Conservation (phyloP, 2,888 invertebrate species). For the Germaria angustata region DNA sequence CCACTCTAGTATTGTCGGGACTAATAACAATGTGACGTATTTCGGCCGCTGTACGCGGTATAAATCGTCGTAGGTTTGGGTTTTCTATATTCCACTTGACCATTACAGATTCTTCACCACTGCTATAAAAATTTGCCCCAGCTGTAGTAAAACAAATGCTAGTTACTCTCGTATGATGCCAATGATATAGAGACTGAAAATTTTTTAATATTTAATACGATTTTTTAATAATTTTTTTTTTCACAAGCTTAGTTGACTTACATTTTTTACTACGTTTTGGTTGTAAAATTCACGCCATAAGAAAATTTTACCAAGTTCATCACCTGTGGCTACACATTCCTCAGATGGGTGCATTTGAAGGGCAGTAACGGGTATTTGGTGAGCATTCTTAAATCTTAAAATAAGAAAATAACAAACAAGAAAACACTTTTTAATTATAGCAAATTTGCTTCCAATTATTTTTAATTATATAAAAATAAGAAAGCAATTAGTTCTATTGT, state of each 20-base stretch:
- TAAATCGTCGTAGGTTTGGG: conserved; percentile 81
- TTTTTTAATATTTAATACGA: not conserved
- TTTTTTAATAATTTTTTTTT: not conserved
- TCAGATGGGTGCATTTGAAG: conserved; percentile 85
- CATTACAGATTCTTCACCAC: conserved; percentile 88
- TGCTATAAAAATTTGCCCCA: conserved; percentile 87
- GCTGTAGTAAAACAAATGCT: conserved; percentile 84
- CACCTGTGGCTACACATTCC: conserved; percentile 85
- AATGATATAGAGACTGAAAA: conserved; percentile 83
- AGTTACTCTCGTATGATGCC: conserved; percentile 87
- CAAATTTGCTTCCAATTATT: too few species aligned
- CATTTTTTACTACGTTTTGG: conserved; percentile 60
- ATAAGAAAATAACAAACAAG: not conserved
- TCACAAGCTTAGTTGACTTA: conserved; percentile 22
- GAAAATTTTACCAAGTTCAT: conserved; percentile 83
- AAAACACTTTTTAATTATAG: too few species aligned
- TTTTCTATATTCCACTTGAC: conserved; percentile 86
- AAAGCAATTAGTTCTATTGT: too few species aligned
- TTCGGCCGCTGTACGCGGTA: conserved; percentile 86
- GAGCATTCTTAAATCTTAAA: conserved; percentile 69
- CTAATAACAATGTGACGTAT: conserved; percentile 84
- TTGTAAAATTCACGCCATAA: conserved; percentile 82
- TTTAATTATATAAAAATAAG: too few species aligned
- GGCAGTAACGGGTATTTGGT: conserved; percentile 81
- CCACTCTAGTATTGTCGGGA: conserved; percentile 83